Conservation (phyloP, 1,140 invertebrate species). For the Orius insidiosus region DNA sequence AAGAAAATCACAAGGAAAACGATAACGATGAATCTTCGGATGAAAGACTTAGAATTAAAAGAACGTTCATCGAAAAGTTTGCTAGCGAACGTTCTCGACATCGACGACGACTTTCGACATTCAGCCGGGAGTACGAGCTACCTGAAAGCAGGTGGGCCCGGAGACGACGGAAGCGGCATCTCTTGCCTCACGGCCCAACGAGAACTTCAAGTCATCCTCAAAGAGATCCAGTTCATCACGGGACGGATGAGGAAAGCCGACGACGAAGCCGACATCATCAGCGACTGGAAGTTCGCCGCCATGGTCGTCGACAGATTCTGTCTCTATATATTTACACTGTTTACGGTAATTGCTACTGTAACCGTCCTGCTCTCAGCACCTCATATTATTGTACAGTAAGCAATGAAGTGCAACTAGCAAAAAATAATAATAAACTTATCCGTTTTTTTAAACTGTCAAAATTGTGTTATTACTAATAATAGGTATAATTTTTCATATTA, state of each 20-base stretch:
- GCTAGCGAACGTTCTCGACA: constrained; percentile 83
- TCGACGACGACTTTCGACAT: constrained; percentile 78
- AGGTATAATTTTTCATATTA: not conserved
- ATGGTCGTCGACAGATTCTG: constrained; percentile 98
- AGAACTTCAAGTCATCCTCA: constrained; percentile 68
- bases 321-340: constrained; percentile 89
- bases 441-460: constrained; percentile 11
- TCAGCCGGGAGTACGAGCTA: constrained; percentile 29
- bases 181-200: constrained; percentile 28
- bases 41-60: constrained; percentile 79
- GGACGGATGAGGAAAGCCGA: constrained; percentile 75
- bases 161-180: constrained; percentile 24
- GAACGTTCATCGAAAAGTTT: constrained; percentile 84
- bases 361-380: constrained; percentile 85
- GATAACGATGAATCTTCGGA: constrained; percentile 69
- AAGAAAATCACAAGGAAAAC: constrained; percentile 84
- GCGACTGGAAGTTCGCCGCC: constrained; percentile 98
- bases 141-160: constrained; percentile 23
- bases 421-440: too few species aligned
- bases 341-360: constrained; percentile 89
- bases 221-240: constrained; percentile 89
- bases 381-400: constrained; percentile 87
- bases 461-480: too few species aligned
- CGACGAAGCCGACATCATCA: constrained; percentile 76
- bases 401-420: too few species aligned